Percentiles rank a stretch among this genome's conserved stretches.
Evolutionary conservation across 2,113 vertebrate genomes (phyloP).

Genomic region (Xenopus borealis): DNA sequence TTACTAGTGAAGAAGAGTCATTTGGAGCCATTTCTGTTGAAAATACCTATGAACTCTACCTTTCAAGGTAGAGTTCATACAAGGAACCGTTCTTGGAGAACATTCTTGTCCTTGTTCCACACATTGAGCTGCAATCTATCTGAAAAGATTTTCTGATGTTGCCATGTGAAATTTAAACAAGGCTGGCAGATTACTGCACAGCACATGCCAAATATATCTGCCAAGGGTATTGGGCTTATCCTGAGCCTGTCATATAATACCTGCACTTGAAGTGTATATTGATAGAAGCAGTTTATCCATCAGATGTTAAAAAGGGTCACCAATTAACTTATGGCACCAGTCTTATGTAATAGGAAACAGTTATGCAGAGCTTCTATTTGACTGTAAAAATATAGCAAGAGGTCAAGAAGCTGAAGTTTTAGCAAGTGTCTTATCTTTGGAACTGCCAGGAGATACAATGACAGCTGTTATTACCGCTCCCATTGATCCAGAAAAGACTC

Average conservation of each 20-base stretch:
- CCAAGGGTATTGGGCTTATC: conserved; percentile 43
- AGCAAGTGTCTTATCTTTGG: conserved; percentile 50
- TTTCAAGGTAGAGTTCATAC: conserved; percentile 20
- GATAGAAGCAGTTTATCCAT: conserved; percentile 55
- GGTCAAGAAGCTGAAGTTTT: conserved; percentile 27
- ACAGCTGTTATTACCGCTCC: conserved; percentile 51
- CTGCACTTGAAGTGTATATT: conserved; percentile 44
- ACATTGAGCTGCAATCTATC: not conserved
- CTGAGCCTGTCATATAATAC: conserved; percentile 47
- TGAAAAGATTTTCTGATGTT: conserved; percentile 30
- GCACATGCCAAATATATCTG: conserved; percentile 48
- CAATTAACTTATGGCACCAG: conserved; percentile 49
- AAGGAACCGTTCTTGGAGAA: conserved; percentile 5
- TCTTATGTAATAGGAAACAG: conserved; percentile 45
- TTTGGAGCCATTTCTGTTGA: not conserved
- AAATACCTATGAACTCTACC: conserved; percentile 17
- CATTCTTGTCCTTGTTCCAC: not conserved
- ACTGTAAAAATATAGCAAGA: conserved; percentile 40
- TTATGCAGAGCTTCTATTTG: conserved; percentile 38
- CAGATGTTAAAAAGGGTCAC: conserved; percentile 52
- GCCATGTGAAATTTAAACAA: conserved; percentile 49
- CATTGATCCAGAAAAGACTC: conserved; percentile 49
- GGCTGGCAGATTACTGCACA: conserved; percentile 49
- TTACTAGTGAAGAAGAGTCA: conserved; percentile 15
- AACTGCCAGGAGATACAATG: conserved; percentile 45